Evolutionary conservation across 1,140 invertebrate species (phyloP).

Genomic region (Nixonia krombeini): DNA sequence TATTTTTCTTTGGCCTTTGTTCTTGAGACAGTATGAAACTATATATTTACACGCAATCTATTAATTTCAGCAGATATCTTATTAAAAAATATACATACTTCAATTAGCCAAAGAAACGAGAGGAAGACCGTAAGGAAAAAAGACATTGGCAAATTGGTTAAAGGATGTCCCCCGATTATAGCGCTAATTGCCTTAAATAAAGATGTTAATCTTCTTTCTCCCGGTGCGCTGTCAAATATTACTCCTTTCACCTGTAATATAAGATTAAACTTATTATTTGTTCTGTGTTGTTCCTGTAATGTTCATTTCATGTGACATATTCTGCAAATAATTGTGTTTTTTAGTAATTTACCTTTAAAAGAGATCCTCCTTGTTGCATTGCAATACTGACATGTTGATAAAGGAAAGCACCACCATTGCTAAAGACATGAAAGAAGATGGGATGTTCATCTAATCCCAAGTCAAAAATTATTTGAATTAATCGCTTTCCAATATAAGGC

Average conservation of each 20-base stretch:
- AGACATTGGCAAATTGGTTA: constrained; percentile 73
- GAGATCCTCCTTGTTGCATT: constrained; percentile 69
- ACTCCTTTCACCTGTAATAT: constrained; percentile 76
- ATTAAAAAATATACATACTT: constrained; percentile 61
- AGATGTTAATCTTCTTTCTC: constrained; percentile 74
- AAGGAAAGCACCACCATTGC: constrained; percentile 82
- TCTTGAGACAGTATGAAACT: too few relatives aligned
- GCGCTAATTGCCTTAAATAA: constrained; percentile 75
- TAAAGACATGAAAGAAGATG: constrained; percentile 85
- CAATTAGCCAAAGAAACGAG: constrained; percentile 75
- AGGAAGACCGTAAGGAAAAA: constrained; percentile 74
- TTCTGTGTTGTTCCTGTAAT: too few relatives aligned
- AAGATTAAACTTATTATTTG: too few relatives aligned
- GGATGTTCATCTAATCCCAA: constrained; percentile 80
- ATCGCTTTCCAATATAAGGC: constrained; percentile 75
- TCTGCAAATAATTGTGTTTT: too few relatives aligned
- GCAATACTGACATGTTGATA: constrained; percentile 78
- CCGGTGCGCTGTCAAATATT: constrained; percentile 84
- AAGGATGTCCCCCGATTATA: constrained; percentile 73
- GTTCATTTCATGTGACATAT: too few relatives aligned
- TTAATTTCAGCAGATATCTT: too few relatives aligned
- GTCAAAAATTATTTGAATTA: constrained; percentile 79
- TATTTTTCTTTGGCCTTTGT: too few relatives aligned
- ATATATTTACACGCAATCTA: too few relatives aligned
- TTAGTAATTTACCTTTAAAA: constrained; percentile 69